A percentile compares a stretch with the other conserved stretches of the same genome.
Evolutionary conservation across 53 echinoderm and acorn worm species (phyloP).

Genomic region (Stichopus horrens): DNA sequence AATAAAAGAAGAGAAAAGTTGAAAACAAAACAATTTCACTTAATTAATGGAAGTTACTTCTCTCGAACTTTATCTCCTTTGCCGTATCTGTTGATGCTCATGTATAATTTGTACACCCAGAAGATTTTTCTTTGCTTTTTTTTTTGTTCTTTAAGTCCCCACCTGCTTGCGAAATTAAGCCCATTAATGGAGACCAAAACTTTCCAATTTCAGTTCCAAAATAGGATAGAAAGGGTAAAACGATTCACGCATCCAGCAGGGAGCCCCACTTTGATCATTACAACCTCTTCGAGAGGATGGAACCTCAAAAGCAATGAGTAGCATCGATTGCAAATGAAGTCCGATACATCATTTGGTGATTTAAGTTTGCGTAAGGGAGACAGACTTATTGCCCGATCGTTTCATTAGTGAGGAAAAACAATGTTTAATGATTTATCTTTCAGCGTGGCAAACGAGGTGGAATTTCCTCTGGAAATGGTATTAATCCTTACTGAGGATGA

Average conservation of each 20-base stretch:
- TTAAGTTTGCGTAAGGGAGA: neutral
- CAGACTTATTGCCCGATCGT: slow-evolving; percentile 6
- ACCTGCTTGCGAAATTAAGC: neutral
- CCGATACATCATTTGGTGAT: slow-evolving; percentile 11
- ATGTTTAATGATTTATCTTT: slow-evolving; percentile 18
- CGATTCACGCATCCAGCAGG: neutral
- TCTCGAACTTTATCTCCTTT: no score
- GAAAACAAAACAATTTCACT: no score
- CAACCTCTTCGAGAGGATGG: neutral
- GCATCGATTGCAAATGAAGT: slow-evolving; percentile 14
- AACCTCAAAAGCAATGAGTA: slow-evolving; percentile 6
- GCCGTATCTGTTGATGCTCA: no score
- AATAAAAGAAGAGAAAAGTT: no score
- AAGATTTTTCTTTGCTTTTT: no score
- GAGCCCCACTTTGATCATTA: slow-evolving; percentile 2
- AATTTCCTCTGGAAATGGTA: neutral
- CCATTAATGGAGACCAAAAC: neutral
- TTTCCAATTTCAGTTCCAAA: neutral
- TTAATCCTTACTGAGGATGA: neutral
- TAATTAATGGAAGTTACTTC: no score
- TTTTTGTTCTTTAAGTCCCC: neutral
- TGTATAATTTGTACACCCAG: no score
- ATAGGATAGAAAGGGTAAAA: neutral
- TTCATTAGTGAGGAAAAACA: neutral
- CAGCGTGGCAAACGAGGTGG: neutral